A percentile compares a stretch with the other conserved stretches of the same genome.
Evolutionary conservation across 1,140 invertebrate species (phyloP).

Genomic region (Gyrodactylus salaris): DNA sequence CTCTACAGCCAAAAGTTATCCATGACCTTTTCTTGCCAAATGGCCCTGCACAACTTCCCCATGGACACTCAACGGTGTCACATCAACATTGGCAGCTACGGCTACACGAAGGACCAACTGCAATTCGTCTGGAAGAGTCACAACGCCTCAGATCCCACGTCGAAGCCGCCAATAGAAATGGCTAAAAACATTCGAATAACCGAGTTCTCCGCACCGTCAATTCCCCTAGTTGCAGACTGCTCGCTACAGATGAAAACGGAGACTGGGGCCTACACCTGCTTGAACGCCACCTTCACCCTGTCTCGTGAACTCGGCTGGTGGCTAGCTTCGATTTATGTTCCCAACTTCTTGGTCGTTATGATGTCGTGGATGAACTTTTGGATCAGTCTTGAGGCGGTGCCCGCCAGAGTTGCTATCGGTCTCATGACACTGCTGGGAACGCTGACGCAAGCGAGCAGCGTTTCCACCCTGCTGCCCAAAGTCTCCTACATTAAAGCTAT

Average conservation of each 20-base stretch:
- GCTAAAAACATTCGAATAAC: neutral
- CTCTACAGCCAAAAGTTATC: conserved; percentile 6
- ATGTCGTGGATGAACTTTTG: conserved; percentile 6
- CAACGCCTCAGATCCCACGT: neutral
- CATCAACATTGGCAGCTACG: conserved; percentile 43
- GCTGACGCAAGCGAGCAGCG: conserved; percentile 2
- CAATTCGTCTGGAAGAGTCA: neutral
- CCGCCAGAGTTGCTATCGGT: conserved; percentile 1
- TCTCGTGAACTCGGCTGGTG: neutral
- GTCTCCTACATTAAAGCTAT: conserved; percentile 12
- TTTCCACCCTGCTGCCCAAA: neutral
- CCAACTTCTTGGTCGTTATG: conserved; percentile 1
- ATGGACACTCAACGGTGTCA: conserved; percentile 47
- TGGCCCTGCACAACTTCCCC: conserved; percentile 46
- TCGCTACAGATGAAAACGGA: neutral
- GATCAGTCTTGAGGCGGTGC: conserved; percentile 6
- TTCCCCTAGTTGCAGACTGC: neutral
- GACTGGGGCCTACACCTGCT: conserved; percentile 4
- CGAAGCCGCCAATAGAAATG: neutral
- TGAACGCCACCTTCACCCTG: conserved; percentile 4
- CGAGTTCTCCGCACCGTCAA: neutral
- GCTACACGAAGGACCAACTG: conserved; percentile 18
- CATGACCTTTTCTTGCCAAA: conserved; percentile 29
- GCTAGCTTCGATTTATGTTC: conserved; percentile 3
- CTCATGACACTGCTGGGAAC: conserved; percentile 4